Base-by-base conservation (phyloP, 1,140 invertebrate species). In the Lordiphosa stackelbergi region DNA sequence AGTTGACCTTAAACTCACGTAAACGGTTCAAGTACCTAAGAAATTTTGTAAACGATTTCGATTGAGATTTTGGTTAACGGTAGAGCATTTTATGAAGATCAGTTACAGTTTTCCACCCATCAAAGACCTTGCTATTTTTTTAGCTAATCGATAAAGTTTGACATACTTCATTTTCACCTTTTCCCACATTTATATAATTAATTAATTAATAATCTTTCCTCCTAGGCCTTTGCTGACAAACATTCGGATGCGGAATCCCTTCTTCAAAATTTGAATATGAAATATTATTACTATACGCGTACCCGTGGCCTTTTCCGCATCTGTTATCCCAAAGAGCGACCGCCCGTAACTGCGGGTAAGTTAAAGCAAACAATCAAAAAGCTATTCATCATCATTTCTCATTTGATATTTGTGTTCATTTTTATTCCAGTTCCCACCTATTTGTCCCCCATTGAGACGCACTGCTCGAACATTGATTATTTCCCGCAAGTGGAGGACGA, bases 401-500 rank as follows among this genome's bases (percentile, higher is more conserved):
- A 42, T 55, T 3, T 1, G 0, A 10, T 47, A 10, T 6, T 1
- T 8, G 5, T 7, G 6, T 38, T 40, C 1, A 19, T 19, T 22
- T 88, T 72, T 85, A 69, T 92, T 93, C 12, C 90, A 97, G 96
- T 96, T 66, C 93, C 94, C 78, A 94, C 94, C 31, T 97, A 98
- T 87, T 88, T 97, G 71, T 97, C 95, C 51, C 96, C 96, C 0
- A 95, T 97, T 49, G 96, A 98, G 88, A 97, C 96, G 2, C 95
- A 97, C 88, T 98, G 96, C 88, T 95, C 94, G 88, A 97, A 97
- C 89, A 93, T 98, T 72, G 95, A 97, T 88, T 98, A 98, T 88
- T 97, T 95, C 90, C 86, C 86, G 10, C 63, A 77, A 52, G 64
- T 70, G 53, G 85, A 88, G 53, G 79, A 87, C 7, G 85, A 87